A percentile compares a stretch with the other conserved stretches of the same genome.
Evolutionary conservation across 2,113 vertebrate species (phyloP).

Genomic region (Hippoglossus stenolepis): DNA sequence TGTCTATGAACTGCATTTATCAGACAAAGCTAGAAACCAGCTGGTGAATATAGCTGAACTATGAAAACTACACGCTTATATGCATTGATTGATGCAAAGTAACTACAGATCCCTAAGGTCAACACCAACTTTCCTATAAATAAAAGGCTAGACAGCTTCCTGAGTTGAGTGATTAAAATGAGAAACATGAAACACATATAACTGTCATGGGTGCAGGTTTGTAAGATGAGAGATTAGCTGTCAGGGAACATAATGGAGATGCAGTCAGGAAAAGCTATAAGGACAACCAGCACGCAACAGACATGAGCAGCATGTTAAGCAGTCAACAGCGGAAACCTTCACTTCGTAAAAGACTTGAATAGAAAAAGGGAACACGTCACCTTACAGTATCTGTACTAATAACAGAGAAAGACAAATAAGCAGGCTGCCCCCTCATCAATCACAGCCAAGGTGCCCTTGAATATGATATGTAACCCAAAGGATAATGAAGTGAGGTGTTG

Average conservation of each 20-base stretch:
- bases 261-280: neutral
- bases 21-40: too few relatives aligned
- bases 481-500: conserved; percentile 10
- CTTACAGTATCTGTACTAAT: neutral
- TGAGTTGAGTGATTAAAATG: neutral
- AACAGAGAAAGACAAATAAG: conserved; percentile 16
- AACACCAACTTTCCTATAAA: neutral
- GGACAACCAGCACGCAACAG: too few relatives aligned
- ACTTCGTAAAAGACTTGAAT: neutral
- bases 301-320: neutral
- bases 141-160: neutral
- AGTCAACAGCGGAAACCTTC: neutral
- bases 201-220: conserved; percentile 1
- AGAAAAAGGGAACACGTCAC: neutral
- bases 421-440: conserved; percentile 21
- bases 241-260: conserved; percentile 2
- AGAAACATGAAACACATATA: neutral
- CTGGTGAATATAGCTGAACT: too few relatives aligned
- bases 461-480: conserved; percentile 10
- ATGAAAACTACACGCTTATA: too few relatives aligned
- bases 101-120: neutral
- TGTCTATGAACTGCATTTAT: too few relatives aligned
- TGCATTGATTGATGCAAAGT: too few relatives aligned
- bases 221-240: conserved; percentile 22
- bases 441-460: conserved; percentile 53